phyloP scores from a whole-genome alignment of 2,797 vertebrate species.

The Cephalopachus bancanus region DNA sequence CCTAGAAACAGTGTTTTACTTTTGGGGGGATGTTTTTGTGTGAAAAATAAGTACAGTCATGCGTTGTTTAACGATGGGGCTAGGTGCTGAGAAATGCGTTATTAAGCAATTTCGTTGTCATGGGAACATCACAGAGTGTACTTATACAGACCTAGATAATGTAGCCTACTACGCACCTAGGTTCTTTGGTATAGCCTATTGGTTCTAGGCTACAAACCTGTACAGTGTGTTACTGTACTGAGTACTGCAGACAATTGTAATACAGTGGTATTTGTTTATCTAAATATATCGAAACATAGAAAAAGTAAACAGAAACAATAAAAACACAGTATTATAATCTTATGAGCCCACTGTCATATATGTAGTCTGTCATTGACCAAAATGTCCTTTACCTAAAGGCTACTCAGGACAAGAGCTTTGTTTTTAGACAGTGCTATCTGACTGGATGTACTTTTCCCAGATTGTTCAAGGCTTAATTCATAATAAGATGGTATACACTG shows the following conservation, averaged over 20 bases:
- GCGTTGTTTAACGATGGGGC: background rate
- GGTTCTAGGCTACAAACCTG: background rate
- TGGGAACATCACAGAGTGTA: too few relatives aligned
- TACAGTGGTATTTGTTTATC: background rate
- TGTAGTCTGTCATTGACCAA: background rate
- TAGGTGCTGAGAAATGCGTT: background rate
- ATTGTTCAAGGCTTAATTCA: background rate
- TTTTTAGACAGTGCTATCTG: background rate
- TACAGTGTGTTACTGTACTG: background rate
- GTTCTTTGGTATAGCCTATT: background rate
- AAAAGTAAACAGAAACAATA: background rate
- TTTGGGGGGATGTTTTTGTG: background rate
- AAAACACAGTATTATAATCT: background rate
- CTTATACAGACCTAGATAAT: background rate
- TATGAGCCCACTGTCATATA: background rate
- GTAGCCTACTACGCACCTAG: background rate
- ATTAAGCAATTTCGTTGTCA: background rate
- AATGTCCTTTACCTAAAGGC: background rate
- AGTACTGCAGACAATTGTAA: background rate
- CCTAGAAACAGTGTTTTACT: background rate
- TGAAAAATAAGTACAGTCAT: background rate
- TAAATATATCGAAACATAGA: background rate
- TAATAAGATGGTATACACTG: background rate
- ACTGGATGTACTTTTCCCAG: background rate
- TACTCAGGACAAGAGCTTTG: conserved; percentile 19